A percentile compares a stretch with the other conserved stretches of the same genome.
phyloP scores from a whole-genome alignment of 1,140 invertebrate species.

The Drosophila tristis region DNA sequence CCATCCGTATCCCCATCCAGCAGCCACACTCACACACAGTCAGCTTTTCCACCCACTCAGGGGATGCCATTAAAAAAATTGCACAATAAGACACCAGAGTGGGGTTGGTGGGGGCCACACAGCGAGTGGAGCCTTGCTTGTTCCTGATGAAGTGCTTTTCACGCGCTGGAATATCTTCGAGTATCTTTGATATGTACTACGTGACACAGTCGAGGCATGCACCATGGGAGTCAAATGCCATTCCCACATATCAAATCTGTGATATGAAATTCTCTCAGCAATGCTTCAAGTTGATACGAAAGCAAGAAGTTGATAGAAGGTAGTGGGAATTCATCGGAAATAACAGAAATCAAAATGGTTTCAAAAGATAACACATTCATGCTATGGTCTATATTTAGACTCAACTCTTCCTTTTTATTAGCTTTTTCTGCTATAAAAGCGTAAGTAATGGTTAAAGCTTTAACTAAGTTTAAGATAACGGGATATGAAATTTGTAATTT shows the following conservation, averaged over 20 bases:
- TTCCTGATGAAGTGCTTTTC: conserved; percentile 66
- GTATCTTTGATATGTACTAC: conserved; percentile 63
- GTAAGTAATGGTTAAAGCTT: too few species aligned
- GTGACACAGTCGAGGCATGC: conserved; percentile 26
- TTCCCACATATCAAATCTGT: not conserved
- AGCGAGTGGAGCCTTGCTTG: conserved; percentile 25
- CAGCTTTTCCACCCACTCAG: conserved; percentile 28
- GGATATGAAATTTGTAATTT: too few species aligned
- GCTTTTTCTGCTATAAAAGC: too few species aligned
- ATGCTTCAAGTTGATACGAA: not conserved
- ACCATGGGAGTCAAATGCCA: conserved; percentile 12
- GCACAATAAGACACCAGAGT: conserved; percentile 50
- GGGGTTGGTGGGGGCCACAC: conserved; percentile 5
- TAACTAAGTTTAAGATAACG: too few species aligned
- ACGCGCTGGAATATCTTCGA: conserved; percentile 59
- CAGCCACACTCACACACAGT: conserved; percentile 2
- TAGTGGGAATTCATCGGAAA: too few species aligned
- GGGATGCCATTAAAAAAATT: conserved; percentile 55
- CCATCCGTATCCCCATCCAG: conserved; percentile 5
- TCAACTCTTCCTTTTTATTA: too few species aligned
- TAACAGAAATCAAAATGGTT: too few species aligned
- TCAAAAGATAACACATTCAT: too few species aligned
- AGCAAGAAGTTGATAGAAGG: too few species aligned
- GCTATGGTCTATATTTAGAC: too few species aligned
- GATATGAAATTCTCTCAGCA: not conserved